Percentiles rank a stretch among this genome's conserved stretches.
Conservation (phyloP, 2,113 vertebrate genomes). For the Urocolius indicus region DNA sequence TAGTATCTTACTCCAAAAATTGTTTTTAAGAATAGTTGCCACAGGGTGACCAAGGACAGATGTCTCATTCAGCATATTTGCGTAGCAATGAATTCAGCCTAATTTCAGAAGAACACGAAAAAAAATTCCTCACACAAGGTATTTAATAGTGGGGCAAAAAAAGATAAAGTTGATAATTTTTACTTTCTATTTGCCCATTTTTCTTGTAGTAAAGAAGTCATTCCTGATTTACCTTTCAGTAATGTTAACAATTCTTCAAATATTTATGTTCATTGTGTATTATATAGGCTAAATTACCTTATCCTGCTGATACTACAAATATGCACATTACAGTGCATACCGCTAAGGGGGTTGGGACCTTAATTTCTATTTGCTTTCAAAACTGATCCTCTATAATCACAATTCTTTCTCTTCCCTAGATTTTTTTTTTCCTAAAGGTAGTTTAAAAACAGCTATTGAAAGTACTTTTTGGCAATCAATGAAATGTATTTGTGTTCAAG, state of each 20-base stretch:
- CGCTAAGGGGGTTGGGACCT: rapidly evolving
- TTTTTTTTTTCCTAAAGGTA: too few relatives aligned
- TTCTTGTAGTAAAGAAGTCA: not conserved
- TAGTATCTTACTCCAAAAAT: not conserved
- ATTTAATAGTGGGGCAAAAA: not conserved
- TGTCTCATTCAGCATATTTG: not conserved
- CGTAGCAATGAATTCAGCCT: not conserved
- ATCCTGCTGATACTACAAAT: not conserved
- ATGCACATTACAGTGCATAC: not conserved
- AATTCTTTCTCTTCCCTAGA: not conserved
- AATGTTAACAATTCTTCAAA: not conserved
- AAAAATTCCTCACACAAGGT: not conserved
- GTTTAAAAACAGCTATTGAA: not conserved
- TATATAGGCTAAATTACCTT: not conserved
- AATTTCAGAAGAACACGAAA: not conserved
- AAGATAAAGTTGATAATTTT: not conserved
- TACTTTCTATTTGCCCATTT: not conserved
- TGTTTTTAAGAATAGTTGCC: not conserved
- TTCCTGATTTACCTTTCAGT: not conserved
- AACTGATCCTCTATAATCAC: not conserved
- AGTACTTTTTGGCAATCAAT: not conserved
- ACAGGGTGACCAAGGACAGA: not conserved
- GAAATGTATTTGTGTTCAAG: not conserved
- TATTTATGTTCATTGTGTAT: not conserved
- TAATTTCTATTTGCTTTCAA: not conserved